Percentiles rank a stretch among this genome's conserved stretches.
phyloP scores from a whole-genome alignment of 2,888 invertebrate genomes.

The Mellilla xanthometata region DNA sequence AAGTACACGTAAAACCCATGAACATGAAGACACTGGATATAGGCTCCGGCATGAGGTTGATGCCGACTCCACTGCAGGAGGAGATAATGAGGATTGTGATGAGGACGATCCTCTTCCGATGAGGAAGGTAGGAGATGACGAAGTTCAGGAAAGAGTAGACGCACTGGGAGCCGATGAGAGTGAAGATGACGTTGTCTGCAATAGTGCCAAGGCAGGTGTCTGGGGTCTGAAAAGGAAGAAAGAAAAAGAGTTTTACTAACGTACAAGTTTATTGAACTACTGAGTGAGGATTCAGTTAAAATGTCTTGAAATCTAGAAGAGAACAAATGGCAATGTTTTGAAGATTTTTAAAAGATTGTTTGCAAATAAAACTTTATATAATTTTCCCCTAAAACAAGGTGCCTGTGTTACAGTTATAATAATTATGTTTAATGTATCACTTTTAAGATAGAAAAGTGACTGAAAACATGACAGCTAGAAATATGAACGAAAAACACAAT shows the following conservation, averaged over 20 bases:
- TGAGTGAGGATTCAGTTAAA: too few relatives aligned
- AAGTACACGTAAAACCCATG: conserved; percentile 67
- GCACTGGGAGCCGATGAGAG: conserved; percentile 85
- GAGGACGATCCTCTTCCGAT: conserved; percentile 77
- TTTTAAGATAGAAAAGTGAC: too few relatives aligned
- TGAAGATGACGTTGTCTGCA: conserved; percentile 83
- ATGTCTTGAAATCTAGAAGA: too few relatives aligned
- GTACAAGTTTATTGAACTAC: too few relatives aligned
- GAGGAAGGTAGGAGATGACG: conserved; percentile 76
- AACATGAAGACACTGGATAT: conserved; percentile 68
- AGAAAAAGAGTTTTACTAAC: background rate
- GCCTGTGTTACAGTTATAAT: too few relatives aligned
- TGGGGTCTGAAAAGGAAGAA: conserved; percentile 56
- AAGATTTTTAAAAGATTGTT: too few relatives aligned
- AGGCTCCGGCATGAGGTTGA: conserved; percentile 66
- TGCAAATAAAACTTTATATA: too few relatives aligned
- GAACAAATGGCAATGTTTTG: too few relatives aligned
- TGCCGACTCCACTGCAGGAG: conserved; percentile 73
- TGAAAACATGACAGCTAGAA: too few relatives aligned
- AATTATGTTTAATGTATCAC: too few relatives aligned
- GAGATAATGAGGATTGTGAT: conserved; percentile 75
- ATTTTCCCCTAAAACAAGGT: too few relatives aligned
- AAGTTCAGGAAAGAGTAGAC: conserved; percentile 84
- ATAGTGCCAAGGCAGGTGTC: conserved; percentile 75
- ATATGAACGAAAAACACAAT: too few relatives aligned